Conservation (phyloP, 53 echinoderm and acorn worm genomes). For the Stichopus horrens region DNA sequence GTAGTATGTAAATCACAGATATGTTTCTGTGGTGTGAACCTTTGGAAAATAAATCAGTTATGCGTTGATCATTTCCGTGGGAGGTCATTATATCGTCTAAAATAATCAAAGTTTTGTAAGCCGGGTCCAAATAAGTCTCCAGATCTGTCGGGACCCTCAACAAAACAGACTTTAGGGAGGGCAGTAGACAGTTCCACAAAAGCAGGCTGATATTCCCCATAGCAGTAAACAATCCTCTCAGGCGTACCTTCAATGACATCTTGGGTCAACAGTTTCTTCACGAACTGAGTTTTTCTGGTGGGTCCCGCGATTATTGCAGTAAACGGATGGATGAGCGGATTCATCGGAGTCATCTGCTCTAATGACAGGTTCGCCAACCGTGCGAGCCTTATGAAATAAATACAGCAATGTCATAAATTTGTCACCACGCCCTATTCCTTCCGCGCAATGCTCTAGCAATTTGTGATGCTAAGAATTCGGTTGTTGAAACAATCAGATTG, state of each 20-base stretch:
- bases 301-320: slow-evolving; percentile 52
- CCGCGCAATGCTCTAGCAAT: no score
- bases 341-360: slow-evolving; percentile 24
- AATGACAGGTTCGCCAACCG: no score
- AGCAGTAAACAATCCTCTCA: slow-evolving; percentile 74
- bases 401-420: no score
- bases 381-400: no score
- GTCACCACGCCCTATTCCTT: no score
- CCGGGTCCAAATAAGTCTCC: slow-evolving; percentile 53
- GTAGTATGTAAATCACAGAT: slow-evolving; percentile 74
- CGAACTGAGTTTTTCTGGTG: slow-evolving; percentile 72
- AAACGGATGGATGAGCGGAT: slow-evolving; percentile 41
- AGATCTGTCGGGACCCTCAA: slow-evolving; percentile 70
- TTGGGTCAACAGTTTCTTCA: slow-evolving; percentile 53
- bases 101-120: slow-evolving; percentile 56
- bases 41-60: slow-evolving; percentile 71
- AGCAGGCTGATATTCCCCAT: slow-evolving; percentile 72
- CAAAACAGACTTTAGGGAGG: slow-evolving; percentile 57
- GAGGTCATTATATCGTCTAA: slow-evolving; percentile 73
- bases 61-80: slow-evolving; percentile 53
- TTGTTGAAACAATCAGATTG: no score
- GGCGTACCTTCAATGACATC: slow-evolving; percentile 54
- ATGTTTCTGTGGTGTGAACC: slow-evolving; percentile 82
- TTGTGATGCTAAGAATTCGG: no score
- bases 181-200: slow-evolving; percentile 60